These are phyloP conservation scores for Geophilus truncorum DNA, from an alignment of 2,888 invertebrate genomes.

Conservation along the genomic window DNA sequence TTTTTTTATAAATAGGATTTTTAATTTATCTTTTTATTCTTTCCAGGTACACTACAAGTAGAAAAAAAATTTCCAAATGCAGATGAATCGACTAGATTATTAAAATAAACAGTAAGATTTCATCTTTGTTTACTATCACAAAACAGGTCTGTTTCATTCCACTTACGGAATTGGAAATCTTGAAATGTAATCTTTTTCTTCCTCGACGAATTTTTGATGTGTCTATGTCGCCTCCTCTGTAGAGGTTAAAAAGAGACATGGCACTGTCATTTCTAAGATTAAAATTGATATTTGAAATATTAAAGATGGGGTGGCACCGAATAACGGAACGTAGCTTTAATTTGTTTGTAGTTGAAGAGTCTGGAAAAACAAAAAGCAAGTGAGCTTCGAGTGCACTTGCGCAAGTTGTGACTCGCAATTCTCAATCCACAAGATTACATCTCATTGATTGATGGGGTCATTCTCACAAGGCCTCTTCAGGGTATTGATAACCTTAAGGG, in stretches of 20 bases:
- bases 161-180: background rate
- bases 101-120: slow-evolving; percentile 2
- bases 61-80: slow-evolving; percentile 13
- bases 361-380: background rate
- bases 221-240: background rate
- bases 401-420: slow-evolving; percentile 18
- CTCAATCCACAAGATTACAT: slow-evolving; percentile 16
- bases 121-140: background rate
- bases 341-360: background rate
- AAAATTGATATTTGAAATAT: background rate
- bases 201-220: background rate
- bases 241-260: background rate
- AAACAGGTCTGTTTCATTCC: background rate
- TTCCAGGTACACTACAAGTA: background rate
- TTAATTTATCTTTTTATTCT: background rate
- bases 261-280: background rate
- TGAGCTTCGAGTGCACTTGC: background rate
- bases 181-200: background rate
- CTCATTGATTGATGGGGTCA: slow-evolving; percentile 23
- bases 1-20: background rate
- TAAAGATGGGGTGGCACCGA: background rate
- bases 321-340: background rate
- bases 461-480: slow-evolving; percentile 24
- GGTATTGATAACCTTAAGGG: slow-evolving; percentile 21
- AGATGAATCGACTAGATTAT: slow-evolving; percentile 15